Evolutionary conservation across 2,113 vertebrate species (phyloP).

Genomic region (Hystrix cristata): DNA sequence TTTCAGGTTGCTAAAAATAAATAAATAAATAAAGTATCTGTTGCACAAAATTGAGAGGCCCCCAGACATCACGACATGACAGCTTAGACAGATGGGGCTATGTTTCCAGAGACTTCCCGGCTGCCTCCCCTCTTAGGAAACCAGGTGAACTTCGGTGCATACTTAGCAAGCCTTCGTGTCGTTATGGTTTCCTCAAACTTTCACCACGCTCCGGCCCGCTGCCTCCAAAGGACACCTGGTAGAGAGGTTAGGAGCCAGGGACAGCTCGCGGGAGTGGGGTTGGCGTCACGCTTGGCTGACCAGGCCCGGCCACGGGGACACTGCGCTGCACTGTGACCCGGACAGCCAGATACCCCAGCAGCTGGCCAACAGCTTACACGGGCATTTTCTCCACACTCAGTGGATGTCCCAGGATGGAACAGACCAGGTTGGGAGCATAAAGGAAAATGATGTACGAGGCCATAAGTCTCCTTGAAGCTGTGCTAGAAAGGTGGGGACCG

Average conservation of each 20-base stretch:
- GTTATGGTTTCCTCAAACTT: neutral
- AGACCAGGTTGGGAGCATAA: slow-evolving; percentile 93
- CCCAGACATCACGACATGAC: neutral
- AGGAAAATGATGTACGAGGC: slow-evolving; percentile 93
- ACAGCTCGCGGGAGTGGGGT: slow-evolving; percentile 88
- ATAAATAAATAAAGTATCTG: neutral
- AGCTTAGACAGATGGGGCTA: neutral
- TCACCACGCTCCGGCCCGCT: neutral
- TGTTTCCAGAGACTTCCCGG: accelerated
- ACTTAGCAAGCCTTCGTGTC: neutral
- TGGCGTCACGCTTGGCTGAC: slow-evolving; percentile 92
- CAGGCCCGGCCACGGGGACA: slow-evolving; percentile 51
- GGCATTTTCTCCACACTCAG: slow-evolving; percentile 90
- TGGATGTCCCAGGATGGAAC: slow-evolving; percentile 87
- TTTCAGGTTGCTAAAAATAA: neutral
- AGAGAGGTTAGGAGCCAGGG: slow-evolving; percentile 89
- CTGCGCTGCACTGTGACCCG: slow-evolving; percentile 90
- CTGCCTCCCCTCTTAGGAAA: accelerated
- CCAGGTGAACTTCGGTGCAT: neutral
- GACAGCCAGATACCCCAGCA: slow-evolving; percentile 92
- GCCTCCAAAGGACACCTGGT: slow-evolving; percentile 86
- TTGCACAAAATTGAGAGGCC: neutral
- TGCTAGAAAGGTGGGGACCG: slow-evolving; percentile 92
- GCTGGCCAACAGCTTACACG: slow-evolving; percentile 93
- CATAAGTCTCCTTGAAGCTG: slow-evolving; percentile 92